Percentiles rank a stretch among this genome's conserved stretches.
Evolutionary conservation across 2,113 vertebrate genomes (phyloP).

Genomic region (Chamaetylas fuelleborni): DNA sequence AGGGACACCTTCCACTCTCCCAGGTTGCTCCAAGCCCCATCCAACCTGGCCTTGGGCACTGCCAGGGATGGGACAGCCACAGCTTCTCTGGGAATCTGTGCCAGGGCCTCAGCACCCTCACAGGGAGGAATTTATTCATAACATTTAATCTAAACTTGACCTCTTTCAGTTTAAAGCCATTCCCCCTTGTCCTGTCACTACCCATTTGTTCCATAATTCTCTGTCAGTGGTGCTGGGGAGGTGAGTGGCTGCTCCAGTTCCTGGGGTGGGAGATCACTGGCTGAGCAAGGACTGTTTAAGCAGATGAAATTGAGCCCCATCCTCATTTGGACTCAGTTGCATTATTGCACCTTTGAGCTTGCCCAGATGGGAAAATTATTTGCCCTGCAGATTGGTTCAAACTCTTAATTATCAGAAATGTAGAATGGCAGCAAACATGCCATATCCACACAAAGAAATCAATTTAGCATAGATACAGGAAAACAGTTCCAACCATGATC

Average conservation of each 20-base stretch:
- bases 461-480: not conserved
- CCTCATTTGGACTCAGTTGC: not conserved
- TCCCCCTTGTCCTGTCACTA: not conserved
- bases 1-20: not conserved
- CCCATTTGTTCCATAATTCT: not conserved
- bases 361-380: not conserved
- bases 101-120: not conserved
- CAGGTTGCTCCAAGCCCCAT: accelerated
- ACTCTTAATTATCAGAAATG: not conserved
- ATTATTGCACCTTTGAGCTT: not conserved
- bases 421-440: not conserved
- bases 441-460: not conserved
- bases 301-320: not conserved
- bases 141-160: not conserved
- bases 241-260: not conserved
- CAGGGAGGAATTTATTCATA: not conserved
- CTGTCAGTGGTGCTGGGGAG: not conserved
- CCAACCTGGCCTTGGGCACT: not conserved
- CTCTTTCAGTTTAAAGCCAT: not conserved
- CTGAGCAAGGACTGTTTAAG: not conserved
- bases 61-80: not conserved
- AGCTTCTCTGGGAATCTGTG: not conserved
- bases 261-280: not conserved
- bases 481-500: not conserved
- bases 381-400: not conserved